Evolutionary conservation across 2,797 vertebrate genomes (phyloP).

Genomic region (Rhynchotus rufescens): DNA sequence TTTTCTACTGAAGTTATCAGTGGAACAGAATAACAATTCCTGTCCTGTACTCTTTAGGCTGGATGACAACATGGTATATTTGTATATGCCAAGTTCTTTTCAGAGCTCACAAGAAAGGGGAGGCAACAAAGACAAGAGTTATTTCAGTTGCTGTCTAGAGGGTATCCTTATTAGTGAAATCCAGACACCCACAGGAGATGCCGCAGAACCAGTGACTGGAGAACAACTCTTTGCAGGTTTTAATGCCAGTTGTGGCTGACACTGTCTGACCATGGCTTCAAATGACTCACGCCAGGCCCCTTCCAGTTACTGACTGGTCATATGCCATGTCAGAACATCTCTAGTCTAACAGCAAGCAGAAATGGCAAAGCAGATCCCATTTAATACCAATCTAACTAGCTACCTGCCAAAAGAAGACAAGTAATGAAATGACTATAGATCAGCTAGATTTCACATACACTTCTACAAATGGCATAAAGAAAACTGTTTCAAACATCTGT

Average conservation of each 20-base stretch:
- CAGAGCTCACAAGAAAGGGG: slow-evolving; percentile 45
- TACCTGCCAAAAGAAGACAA: not conserved
- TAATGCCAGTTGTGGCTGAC: not conserved
- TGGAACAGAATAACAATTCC: not conserved
- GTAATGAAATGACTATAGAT: not conserved
- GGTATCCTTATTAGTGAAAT: slow-evolving; percentile 16
- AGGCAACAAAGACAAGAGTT: slow-evolving; percentile 25
- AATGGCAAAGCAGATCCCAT: slow-evolving; percentile 32
- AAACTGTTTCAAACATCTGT: slow-evolving; percentile 1
- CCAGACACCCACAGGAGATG: slow-evolving; percentile 12
- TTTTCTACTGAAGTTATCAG: not conserved
- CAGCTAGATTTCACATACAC: not conserved
- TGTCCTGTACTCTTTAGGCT: not conserved
- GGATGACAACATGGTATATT: not conserved
- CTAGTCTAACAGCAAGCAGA: slow-evolving; percentile 39
- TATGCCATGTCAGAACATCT: slow-evolving; percentile 40
- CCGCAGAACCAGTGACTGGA: not conserved
- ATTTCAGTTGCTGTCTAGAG: not conserved
- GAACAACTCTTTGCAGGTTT: slow-evolving; percentile 13
- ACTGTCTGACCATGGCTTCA: slow-evolving; percentile 21
- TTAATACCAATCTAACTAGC: slow-evolving; percentile 22
- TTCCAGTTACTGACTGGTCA: slow-evolving; percentile 25
- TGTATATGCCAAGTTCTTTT: slow-evolving; percentile 25
- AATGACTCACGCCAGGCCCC: slow-evolving; percentile 29
- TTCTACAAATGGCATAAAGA: not conserved